phyloP scores from a whole-genome alignment of 2,797 vertebrate genomes.

The Nasua narica region DNA sequence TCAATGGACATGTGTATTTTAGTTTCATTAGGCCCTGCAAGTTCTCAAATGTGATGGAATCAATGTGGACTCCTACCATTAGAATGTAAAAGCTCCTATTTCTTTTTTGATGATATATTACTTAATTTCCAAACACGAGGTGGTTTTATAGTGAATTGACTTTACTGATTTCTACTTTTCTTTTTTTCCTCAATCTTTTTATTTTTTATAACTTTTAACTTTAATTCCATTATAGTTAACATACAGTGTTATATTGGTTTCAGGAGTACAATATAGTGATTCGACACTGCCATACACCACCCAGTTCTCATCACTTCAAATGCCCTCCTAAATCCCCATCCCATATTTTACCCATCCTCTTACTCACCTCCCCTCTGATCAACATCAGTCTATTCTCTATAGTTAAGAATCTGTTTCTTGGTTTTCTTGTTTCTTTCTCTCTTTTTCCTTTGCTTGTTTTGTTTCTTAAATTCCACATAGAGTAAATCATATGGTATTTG shows the following conservation, averaged over 20 bases:
- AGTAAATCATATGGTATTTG: neutral
- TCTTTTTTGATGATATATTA: neutral
- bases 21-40: neutral
- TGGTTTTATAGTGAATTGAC: conserved; percentile 23
- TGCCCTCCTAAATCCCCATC: neutral
- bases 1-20: neutral
- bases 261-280: neutral
- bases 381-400: neutral
- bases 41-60: neutral
- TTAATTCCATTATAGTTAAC: neutral
- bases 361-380: neutral
- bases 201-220: neutral
- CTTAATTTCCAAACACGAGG: neutral
- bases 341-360: neutral
- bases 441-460: neutral
- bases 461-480: neutral
- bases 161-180: neutral
- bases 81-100: neutral
- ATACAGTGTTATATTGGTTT: neutral
- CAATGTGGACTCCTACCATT: neutral
- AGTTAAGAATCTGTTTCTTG: neutral
- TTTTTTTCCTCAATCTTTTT: neutral
- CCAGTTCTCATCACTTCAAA: neutral
- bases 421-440: neutral
- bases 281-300: neutral